Evolutionary conservation across 2,888 invertebrate species (phyloP), one percentile per base, ranked within the genome.

Genomic region (Toxonevra muliebris): DNA sequence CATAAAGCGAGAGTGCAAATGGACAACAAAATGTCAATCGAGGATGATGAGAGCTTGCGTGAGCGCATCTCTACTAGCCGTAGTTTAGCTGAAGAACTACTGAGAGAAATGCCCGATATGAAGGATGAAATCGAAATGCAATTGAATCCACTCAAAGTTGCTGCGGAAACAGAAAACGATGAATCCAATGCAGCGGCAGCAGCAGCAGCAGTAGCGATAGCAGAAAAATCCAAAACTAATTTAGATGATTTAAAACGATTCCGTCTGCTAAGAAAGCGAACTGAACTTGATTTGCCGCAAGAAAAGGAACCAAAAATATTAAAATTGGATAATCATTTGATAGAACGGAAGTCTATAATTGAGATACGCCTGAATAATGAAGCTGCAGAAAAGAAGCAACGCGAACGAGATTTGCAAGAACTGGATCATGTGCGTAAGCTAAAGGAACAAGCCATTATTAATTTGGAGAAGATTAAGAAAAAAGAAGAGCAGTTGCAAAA

Each of bases 301-400:
- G 69, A 54, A 15, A 48, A 15, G 30, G 7, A 19, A 13, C 11
- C 13, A 0, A 20, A 40, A 20, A 2, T 20, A 12, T 43, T 20
- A 19, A 67, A 71, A 57, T 63, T 74, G n/a, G 69, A 73, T 12
- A 68, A 60, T 52, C 30, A 75, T 0, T 65, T 69, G 43, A 59
- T 9, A 11, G 82, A 80, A 57, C 76, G 78, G 9, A 82, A 75
- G 65, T 82, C 82, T 9, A 81, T 81, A 13, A 81, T 81, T 41
- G 80, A 81, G 57, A 79, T 82, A 66, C 80, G 76, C 40, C 78
- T 81, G 60, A 75, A 77, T 2, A 82, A 80, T 71, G 76, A 30
- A 72, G 63, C 30, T 61, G 60, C 12, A 54, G 69, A 57, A 53
- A 30, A 30, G 30, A 30, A 30, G 62, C 54, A 68, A 19, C 15